Base-by-base conservation (phyloP, 2,888 invertebrate species). In the Galerucella nymphaeae region DNA sequence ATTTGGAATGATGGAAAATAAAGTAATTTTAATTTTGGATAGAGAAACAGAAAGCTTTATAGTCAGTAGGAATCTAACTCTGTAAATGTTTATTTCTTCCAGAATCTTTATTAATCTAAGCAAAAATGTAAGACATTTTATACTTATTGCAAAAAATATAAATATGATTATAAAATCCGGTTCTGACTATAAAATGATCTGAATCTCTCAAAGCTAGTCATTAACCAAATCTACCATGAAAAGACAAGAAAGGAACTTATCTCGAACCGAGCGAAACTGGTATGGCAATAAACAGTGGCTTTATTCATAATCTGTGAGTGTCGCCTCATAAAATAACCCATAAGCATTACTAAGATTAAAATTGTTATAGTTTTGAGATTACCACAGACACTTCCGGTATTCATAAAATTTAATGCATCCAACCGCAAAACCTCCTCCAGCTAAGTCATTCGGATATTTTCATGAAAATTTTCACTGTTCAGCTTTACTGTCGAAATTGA, bases 271-370 rank as follows among this genome's bases (percentile, higher is more conserved):
- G 30, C 10, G 13, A 30, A n/a, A 14, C 48, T 53, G 70, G 63
- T 48, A 55, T 6, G 57, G 70, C 67, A 71, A 75, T 73, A 75
- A 71, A 71, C 71, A 73, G 70, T 71, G 70, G 59, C 71, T 75
- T 75, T 72, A 76, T 71, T 73, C 75, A 66, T 68, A 74, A 77
- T 78, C 77, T 77, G 75, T 71, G 73, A 78, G 72, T 76, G 76
- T 69, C 71, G 67, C 68, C 61, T 70, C 71, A 73, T 78, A 76
- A 78, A 79, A 76, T 76, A 74, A 75, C 76, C 72, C 66, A 30
- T 72, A 71, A 72, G 73, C 77, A 79, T 77, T 74, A 73, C 77
- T 69, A 71, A 76, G 80, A 79, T 79, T 80, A 80, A 80, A 79
- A 79, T 78, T 75, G 77, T 76, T 77, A 76, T 70, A 71, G 75